Percentiles rank a stretch among this genome's conserved stretches.
These are phyloP conservation scores for Ameiurus melas DNA, from an alignment of 2,113 vertebrate species.

Conservation along the genomic window DNA sequence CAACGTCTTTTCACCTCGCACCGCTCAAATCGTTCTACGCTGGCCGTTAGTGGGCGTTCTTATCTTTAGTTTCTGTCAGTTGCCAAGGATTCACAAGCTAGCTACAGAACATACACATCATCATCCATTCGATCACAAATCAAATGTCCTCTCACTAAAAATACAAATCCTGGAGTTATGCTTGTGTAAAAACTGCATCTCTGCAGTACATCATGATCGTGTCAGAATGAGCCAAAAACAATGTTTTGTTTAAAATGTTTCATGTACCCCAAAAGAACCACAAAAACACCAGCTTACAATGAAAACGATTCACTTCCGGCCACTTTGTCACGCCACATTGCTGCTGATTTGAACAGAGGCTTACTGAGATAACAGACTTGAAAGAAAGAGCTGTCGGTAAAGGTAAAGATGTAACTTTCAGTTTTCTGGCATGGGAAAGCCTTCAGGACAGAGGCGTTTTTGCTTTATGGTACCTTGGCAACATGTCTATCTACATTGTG, in stretches of 20 bases:
- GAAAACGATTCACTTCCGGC: neutral
- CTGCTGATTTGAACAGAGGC: neutral
- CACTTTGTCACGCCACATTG: neutral
- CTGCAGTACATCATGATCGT: neutral
- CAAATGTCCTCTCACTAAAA: neutral
- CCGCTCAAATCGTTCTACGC: neutral
- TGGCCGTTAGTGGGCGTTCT: neutral
- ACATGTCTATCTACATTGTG: neutral
- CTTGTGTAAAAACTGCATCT: neutral
- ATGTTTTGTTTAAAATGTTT: neutral
- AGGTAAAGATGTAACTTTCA: neutral
- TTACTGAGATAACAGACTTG: neutral
- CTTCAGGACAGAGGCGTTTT: constrained; percentile 12
- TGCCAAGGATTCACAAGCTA: constrained; percentile 8
- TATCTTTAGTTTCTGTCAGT: constrained; percentile 4
- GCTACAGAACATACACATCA: neutral
- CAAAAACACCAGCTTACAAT: neutral
- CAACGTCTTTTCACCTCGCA: neutral
- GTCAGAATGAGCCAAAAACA: constrained; percentile 3
- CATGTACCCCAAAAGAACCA: neutral
- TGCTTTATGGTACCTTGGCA: neutral
- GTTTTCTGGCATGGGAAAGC: neutral
- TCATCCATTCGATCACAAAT: neutral
- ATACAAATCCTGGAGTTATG: neutral
- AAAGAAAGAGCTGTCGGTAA: constrained; percentile 12